phyloP scores from a whole-genome alignment of 35 echinoderm and acorn worm genomes.

The Chiridota heheva region DNA sequence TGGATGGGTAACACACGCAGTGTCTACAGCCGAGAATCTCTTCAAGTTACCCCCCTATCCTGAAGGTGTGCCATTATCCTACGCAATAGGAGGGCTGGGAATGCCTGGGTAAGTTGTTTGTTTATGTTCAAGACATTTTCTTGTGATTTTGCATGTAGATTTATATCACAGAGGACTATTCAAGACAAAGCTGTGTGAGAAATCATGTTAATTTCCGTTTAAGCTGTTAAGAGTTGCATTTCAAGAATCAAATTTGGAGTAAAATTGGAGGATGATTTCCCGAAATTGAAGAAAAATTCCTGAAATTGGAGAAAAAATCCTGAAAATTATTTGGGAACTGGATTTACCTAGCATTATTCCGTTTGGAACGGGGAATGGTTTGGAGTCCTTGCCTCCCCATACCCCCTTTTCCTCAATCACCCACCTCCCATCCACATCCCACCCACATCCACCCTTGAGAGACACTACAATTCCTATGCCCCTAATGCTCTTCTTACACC shows the following conservation, averaged over 20 bases:
- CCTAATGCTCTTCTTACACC: too few species aligned
- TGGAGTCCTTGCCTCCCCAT: too few species aligned
- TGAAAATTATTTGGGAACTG: not conserved
- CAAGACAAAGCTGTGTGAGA: not conserved
- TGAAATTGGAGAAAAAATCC: too few species aligned
- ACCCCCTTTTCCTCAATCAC: too few species aligned
- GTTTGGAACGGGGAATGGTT: too few species aligned
- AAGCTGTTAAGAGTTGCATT: not conserved
- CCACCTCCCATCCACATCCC: too few species aligned
- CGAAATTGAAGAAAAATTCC: too few species aligned
- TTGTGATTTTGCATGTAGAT: not conserved
- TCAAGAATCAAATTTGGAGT: not conserved
- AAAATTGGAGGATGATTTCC: too few species aligned
- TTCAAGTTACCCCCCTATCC: conserved; percentile 35
- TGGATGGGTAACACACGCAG: conserved; percentile 60
- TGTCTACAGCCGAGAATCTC: conserved; percentile 19
- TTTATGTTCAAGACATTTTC: not conserved
- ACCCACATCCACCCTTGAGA: too few species aligned
- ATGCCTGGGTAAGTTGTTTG: conserved; percentile 67
- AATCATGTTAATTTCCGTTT: not conserved
- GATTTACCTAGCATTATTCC: not conserved
- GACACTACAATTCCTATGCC: too few species aligned
- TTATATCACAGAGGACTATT: not conserved
- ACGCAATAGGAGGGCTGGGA: conserved; percentile 45
- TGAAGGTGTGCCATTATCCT: conserved; percentile 35